A percentile compares a stretch with the other conserved stretches of the same genome.
Conservation (phyloP, 2,113 vertebrate genomes). For the Microtus richardsoni region DNA sequence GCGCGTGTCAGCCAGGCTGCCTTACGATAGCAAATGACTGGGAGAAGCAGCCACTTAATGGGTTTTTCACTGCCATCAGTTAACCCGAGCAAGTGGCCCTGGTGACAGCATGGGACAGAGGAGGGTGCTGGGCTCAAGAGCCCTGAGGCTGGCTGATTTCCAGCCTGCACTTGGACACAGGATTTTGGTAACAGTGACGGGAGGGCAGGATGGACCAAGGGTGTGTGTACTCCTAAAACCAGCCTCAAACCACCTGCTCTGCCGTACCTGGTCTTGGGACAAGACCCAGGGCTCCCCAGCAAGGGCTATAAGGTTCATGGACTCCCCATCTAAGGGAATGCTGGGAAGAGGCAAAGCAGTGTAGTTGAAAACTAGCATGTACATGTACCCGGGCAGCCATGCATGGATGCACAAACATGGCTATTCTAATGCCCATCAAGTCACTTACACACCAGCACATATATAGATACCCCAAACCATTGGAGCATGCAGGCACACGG, state of each 20-base stretch:
- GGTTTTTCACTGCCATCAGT: conserved; percentile 62
- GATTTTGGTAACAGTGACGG: neutral
- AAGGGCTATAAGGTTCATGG: fast-evolving
- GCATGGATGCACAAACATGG: neutral
- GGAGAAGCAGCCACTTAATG: conserved; percentile 49
- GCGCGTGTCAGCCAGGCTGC: neutral
- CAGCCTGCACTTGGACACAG: neutral
- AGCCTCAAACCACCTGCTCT: too few species aligned
- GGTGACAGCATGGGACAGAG: neutral
- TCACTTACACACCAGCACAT: neutral
- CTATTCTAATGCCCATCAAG: neutral
- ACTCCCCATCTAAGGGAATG: neutral
- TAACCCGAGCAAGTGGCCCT: conserved; percentile 18
- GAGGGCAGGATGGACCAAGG: neutral
- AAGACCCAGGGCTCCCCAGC: neutral
- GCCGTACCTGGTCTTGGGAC: too few species aligned
- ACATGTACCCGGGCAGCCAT: neutral
- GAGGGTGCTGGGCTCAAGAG: neutral
- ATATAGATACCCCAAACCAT: neutral
- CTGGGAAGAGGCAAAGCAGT: neutral
- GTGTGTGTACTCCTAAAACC: neutral
- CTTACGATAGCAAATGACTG: conserved; percentile 20
- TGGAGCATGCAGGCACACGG: neutral
- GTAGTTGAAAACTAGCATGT: neutral
- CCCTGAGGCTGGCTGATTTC: neutral